Evolutionary conservation across 2,888 invertebrate genomes (phyloP).

Genomic region (Pristionchus fissidentatus): DNA sequence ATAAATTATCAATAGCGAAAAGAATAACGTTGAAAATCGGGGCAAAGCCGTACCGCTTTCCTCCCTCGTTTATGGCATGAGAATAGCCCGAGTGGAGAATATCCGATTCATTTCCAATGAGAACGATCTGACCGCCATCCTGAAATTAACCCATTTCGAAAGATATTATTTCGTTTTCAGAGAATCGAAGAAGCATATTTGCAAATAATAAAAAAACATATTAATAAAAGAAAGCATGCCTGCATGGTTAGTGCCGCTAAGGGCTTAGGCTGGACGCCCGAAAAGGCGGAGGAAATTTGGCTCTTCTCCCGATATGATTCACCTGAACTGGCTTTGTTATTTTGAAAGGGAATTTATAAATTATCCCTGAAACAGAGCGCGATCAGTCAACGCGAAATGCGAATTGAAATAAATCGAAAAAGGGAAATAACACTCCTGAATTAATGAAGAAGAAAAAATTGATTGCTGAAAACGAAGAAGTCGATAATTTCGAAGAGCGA

Average conservation of each 20-base stretch:
- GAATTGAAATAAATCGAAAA: slow-evolving; percentile 3
- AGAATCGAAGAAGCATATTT: neutral
- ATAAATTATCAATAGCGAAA: too few species aligned
- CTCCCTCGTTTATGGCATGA: slow-evolving; percentile 67
- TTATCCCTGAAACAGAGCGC: slow-evolving; percentile 14
- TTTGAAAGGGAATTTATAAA: neutral
- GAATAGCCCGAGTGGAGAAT: slow-evolving; percentile 71
- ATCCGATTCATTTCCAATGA: slow-evolving; percentile 72
- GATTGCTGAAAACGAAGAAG: slow-evolving; percentile 10
- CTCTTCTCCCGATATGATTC: slow-evolving; percentile 41
- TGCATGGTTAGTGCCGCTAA: slow-evolving; percentile 24
- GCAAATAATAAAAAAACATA: neutral
- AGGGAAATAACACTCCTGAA: neutral
- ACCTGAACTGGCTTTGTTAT: neutral
- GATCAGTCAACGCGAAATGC: slow-evolving; percentile 26
- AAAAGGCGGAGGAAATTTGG: slow-evolving; percentile 11
- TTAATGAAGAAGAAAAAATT: neutral
- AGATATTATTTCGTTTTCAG: neutral
- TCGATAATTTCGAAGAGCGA: neutral
- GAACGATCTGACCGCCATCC: slow-evolving; percentile 71
- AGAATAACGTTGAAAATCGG: too few species aligned
- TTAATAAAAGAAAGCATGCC: neutral
- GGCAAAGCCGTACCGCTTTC: slow-evolving; percentile 66
- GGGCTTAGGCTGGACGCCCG: slow-evolving; percentile 38
- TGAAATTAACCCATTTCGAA: neutral